A percentile compares a stretch with the other conserved stretches of the same genome.
phyloP scores from a whole-genome alignment of 2,888 invertebrate genomes.

The Dermolepida albohirtum region DNA sequence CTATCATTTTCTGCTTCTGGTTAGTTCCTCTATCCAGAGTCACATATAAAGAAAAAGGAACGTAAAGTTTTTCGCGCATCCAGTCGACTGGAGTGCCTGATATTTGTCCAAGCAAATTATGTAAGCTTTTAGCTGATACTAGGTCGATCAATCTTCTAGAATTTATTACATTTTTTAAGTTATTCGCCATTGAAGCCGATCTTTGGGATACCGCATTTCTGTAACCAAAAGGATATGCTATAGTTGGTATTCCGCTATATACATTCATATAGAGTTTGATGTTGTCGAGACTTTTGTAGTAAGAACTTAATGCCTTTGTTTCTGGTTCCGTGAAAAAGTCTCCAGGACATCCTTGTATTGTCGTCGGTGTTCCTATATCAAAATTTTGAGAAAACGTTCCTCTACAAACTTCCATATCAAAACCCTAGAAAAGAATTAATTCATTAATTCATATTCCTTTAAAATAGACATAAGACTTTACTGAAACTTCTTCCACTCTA shows the following conservation, averaged over 20 bases:
- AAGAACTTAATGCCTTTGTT: constrained; percentile 20
- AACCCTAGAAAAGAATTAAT: not conserved
- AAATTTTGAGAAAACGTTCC: not conserved
- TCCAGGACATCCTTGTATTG: not conserved
- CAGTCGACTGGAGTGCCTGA: constrained; percentile 38
- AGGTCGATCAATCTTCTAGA: not conserved
- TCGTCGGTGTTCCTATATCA: not conserved
- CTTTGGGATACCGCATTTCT: not conserved
- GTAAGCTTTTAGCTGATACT: not conserved
- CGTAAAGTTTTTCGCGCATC: constrained; percentile 23
- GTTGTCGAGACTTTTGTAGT: constrained; percentile 11
- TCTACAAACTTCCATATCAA: constrained; percentile 2
- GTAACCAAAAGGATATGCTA: constrained; percentile 32
- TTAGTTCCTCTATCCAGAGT: not conserved
- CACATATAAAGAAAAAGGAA: constrained; percentile 25
- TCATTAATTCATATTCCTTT: too few relatives aligned
- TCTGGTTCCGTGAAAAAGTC: constrained; percentile 33
- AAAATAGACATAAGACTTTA: too few relatives aligned
- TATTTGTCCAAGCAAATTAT: not conserved
- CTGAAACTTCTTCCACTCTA: too few relatives aligned
- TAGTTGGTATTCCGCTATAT: constrained; percentile 14
- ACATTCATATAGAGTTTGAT: constrained; percentile 37
- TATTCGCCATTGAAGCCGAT: constrained; percentile 14
- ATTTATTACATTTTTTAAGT: constrained; percentile 22
- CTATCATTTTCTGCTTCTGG: not conserved